Base-by-base conservation (phyloP, 2,888 invertebrate genomes). In the Strigamia transsilvanica region DNA sequence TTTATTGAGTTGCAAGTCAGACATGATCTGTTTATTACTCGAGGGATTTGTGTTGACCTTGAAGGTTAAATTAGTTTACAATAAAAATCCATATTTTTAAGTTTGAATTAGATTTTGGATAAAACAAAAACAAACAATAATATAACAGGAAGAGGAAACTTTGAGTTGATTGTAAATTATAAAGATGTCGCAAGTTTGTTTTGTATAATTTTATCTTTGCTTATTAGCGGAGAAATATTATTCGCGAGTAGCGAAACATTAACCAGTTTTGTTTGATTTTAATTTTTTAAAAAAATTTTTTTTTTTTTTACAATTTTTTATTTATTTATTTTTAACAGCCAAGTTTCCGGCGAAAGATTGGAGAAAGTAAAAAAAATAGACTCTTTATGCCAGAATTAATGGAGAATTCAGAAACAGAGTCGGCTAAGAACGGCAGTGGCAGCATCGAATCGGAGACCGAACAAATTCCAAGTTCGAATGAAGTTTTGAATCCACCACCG, bases 351-450 rank as follows among this genome's bases (percentile, higher is more conserved):
- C 61, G 81, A 38, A 21, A 61, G 15, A 15, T 61, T 34, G 66
- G 81, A 27, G 83, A 84, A 46, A 23, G 80, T n/a, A 66, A 18
- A n/a, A 84, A 84, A 79, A 82, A 81, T 6, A 83, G 83, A 66
- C 81, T 81, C 23, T 80, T 84, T 34, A 84, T 84, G 84, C 84
- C 84, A 9, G 84, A 84, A 18, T 79, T 83, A n/a, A 84, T 84
- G 84, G 84, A 84, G 81, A 84, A 83, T 80, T 84, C 84, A 0
- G 84, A 84, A 79, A 84, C 84, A 4, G 84, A 84, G 80, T 84
- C 84, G 12, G 84, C 84, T 12, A 84, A 84, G 82, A 83, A 83
- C 32, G 83, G 80, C 82, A 78, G 79, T 79, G 83, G 83, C 7
- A 81, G 81, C 56, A 78, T 83, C 23, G 83, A 83, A 61, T 79